phyloP scores from a whole-genome alignment of 2,888 invertebrate genomes.

The Busseola fusca region DNA sequence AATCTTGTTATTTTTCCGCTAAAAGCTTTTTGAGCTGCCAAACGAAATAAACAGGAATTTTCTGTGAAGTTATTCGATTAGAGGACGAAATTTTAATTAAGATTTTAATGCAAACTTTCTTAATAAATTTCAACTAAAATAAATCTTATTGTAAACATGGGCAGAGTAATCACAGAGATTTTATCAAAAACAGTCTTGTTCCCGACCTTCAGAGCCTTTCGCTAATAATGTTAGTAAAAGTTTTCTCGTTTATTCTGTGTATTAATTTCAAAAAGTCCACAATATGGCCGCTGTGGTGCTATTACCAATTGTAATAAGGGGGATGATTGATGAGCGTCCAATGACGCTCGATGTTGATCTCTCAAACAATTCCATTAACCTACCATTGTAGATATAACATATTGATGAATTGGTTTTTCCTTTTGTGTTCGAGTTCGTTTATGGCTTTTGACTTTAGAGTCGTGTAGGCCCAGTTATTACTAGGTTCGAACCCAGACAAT shows the following conservation, averaged over 20 bases:
- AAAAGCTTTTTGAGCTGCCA: constrained; percentile 38
- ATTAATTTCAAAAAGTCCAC: constrained; percentile 43
- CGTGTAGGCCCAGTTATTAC: neutral
- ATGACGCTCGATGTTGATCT: constrained; percentile 29
- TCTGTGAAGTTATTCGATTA: constrained; percentile 46
- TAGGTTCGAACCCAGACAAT: neutral
- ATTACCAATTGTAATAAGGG: constrained; percentile 32
- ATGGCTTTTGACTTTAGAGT: neutral
- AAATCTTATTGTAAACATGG: constrained; percentile 12
- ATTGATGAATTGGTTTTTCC: constrained; percentile 15
- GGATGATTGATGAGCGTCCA: constrained; percentile 45
- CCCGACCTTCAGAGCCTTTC: constrained; percentile 14
- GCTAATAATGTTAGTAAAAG: constrained; percentile 67
- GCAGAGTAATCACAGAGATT: constrained; percentile 27
- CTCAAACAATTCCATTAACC: constrained; percentile 34
- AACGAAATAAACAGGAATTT: constrained; percentile 42
- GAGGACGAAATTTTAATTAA: constrained; percentile 37
- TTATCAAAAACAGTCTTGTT: constrained; percentile 38
- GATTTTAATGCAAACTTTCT: constrained; percentile 22
- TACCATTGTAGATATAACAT: constrained; percentile 9
- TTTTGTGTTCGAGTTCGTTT: neutral
- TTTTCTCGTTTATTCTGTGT: constrained; percentile 65
- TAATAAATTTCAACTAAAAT: constrained; percentile 12
- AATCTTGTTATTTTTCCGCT: constrained; percentile 35
- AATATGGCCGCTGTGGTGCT: constrained; percentile 39